These are phyloP conservation scores for Rhegmatorhina hoffmannsi DNA, from an alignment of 2,113 vertebrate species.

Conservation along the genomic window DNA sequence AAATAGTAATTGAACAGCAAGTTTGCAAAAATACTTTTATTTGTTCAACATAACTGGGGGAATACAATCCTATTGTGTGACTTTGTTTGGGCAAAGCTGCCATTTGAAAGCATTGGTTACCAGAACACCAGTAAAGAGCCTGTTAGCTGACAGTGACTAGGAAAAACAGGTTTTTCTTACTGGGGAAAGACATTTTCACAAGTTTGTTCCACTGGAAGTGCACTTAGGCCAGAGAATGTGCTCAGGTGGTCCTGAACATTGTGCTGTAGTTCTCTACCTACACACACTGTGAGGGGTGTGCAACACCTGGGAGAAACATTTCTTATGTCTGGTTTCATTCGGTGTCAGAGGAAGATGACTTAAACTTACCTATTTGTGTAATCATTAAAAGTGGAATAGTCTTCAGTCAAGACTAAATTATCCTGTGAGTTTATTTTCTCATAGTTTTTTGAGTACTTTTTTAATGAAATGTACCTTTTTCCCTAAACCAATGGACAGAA, in stretches of 20 bases:
- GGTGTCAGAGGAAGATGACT: background rate
- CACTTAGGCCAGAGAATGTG: background rate
- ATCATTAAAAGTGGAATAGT: background rate
- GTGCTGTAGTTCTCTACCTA: background rate
- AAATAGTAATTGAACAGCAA: background rate
- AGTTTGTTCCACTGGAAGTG: background rate
- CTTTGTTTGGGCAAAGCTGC: background rate
- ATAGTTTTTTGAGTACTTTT: background rate
- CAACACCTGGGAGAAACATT: fast-evolving
- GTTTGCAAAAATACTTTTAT: background rate
- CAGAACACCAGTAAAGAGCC: background rate
- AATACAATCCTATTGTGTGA: background rate
- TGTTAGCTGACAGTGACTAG: background rate
- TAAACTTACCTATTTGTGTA: background rate
- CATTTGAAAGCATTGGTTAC: background rate
- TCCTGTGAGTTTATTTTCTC: background rate
- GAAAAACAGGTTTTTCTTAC: background rate
- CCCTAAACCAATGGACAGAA: background rate
- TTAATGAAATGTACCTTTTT: background rate
- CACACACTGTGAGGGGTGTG: fast-evolving
- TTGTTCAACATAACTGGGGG: background rate
- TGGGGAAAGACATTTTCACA: background rate
- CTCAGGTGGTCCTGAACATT: fast-evolving
- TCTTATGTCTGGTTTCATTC: background rate
- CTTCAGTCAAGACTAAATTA: background rate